phyloP scores from a whole-genome alignment of 2,797 vertebrate genomes.

The Sciaenops ocellatus region DNA sequence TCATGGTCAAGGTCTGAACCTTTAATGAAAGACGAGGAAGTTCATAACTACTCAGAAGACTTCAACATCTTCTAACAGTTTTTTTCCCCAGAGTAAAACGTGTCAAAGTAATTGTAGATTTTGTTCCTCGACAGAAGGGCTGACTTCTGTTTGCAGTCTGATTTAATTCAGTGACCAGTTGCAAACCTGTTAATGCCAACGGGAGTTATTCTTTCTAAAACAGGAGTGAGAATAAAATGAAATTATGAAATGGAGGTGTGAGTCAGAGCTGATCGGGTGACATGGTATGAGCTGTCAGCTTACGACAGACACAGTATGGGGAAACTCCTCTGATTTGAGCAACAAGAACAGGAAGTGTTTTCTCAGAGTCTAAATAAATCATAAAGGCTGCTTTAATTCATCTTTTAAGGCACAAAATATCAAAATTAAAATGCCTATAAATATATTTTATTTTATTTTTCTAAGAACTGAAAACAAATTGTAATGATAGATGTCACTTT shows the following conservation, averaged over 20 bases:
- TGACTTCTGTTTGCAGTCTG: slow-evolving; percentile 5
- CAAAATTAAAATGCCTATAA: background rate
- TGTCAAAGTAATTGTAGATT: too few species aligned
- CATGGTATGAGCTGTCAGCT: background rate
- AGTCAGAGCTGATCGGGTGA: background rate
- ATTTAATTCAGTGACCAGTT: background rate
- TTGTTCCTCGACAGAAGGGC: background rate
- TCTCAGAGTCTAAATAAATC: background rate
- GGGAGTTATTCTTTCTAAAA: background rate
- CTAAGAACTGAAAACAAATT: too few species aligned
- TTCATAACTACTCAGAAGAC: background rate
- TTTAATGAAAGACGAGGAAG: background rate
- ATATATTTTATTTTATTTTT: background rate
- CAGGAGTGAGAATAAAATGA: background rate
- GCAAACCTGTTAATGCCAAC: background rate
- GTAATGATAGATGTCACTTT: background rate
- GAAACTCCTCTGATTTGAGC: background rate
- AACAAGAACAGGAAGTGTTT: background rate
- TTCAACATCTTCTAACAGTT: background rate
- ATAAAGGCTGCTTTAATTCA: background rate
- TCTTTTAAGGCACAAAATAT: background rate
- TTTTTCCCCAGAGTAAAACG: too few species aligned
- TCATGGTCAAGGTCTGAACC: background rate
- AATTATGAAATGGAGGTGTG: background rate
- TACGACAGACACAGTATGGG: background rate